Evolutionary conservation across 2,113 vertebrate species (phyloP).

Genomic region (Sinosuthora webbiana): DNA sequence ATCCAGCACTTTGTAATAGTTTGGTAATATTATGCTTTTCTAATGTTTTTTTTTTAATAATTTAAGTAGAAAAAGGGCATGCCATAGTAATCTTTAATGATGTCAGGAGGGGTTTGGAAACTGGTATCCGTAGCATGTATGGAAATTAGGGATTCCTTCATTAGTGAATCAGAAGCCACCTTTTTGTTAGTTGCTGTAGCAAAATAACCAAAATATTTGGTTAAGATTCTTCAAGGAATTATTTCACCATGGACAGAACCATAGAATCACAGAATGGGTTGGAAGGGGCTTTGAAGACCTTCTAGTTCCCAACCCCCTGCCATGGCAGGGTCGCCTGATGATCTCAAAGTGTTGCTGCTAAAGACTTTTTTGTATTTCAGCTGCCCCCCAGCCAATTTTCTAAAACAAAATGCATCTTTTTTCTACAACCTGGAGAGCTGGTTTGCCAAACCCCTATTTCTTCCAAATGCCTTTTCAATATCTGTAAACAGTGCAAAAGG

Average conservation of each 20-base stretch:
- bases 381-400: not conserved
- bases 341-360: not conserved
- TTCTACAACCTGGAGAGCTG: not conserved
- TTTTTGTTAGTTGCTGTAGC: not conserved
- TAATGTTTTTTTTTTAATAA: not conserved
- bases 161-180: not conserved
- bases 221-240: not conserved
- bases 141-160: not conserved
- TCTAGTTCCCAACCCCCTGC: not conserved
- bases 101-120: not conserved
- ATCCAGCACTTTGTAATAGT: not conserved
- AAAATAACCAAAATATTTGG: not conserved
- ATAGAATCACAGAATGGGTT: not conserved
- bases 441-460: not conserved
- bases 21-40: not conserved
- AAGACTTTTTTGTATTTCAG: not conserved
- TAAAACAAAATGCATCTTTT: not conserved
- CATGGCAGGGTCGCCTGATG: not conserved
- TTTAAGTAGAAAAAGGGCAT: not conserved
- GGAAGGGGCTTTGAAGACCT: not conserved
- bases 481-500: not conserved
- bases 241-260: not conserved
- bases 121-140: not conserved
- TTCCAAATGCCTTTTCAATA: not conserved
- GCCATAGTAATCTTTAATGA: rapidly evolving